Conservation (phyloP, 2,888 invertebrate genomes). For the Ophion slaviceki region DNA sequence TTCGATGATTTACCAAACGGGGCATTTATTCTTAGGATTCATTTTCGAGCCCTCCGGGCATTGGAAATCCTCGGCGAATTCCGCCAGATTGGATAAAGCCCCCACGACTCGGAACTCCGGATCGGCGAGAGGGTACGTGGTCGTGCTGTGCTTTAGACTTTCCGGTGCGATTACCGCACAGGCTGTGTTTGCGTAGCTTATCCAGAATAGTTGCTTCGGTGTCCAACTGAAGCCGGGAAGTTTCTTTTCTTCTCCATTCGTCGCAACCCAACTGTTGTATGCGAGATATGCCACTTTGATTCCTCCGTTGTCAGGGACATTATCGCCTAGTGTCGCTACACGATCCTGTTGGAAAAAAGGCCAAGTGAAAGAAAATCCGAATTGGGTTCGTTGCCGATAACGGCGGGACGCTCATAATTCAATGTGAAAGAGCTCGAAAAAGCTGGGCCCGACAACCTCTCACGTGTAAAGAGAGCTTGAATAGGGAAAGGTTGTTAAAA, state of each 20-base stretch:
- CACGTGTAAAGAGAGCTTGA: background rate
- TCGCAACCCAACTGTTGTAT: conserved; percentile 89
- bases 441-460: background rate
- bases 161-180: conserved; percentile 85
- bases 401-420: no score
- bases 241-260: conserved; percentile 87
- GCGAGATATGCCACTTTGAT: conserved; percentile 95
- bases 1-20: no score
- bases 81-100: conserved; percentile 86
- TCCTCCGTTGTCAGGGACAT: conserved; percentile 97
- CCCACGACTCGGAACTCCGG: conserved; percentile 87
- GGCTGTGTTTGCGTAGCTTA: conserved; percentile 84
- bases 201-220: conserved; percentile 88
- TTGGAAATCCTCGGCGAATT: conserved; percentile 87
- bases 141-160: conserved; percentile 91
- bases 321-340: conserved; percentile 96
- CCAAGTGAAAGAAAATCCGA: background rate
- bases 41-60: conserved; percentile 83
- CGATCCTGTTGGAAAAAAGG: conserved; percentile 90
- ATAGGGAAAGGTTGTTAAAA: background rate
- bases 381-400: no score
- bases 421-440: no score
- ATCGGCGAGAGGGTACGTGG: conserved; percentile 91
- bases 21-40: background rate
- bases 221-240: conserved; percentile 90